Conservation (phyloP, 2,888 invertebrate species). For the Mycalesis mineus region DNA sequence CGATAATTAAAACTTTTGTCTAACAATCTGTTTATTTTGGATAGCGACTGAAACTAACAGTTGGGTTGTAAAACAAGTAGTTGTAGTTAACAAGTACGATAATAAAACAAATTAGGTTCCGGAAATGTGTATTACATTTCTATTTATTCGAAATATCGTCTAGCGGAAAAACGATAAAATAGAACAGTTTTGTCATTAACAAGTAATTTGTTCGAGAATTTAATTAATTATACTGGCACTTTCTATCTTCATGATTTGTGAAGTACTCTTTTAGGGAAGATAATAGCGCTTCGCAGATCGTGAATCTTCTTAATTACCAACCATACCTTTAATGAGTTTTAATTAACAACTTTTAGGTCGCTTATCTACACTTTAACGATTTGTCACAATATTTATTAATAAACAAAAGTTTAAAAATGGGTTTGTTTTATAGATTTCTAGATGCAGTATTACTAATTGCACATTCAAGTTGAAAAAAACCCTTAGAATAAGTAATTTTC, state of each 20-base stretch:
- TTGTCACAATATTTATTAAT: background rate
- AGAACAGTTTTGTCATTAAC: background rate
- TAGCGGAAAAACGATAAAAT: background rate
- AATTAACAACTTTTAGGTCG: conserved; percentile 69
- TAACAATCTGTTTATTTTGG: no score
- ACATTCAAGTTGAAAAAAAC: no score
- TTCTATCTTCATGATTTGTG: conserved; percentile 61
- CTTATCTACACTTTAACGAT: conserved; percentile 24
- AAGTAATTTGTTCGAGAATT: conserved; percentile 1
- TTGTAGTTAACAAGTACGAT: background rate
- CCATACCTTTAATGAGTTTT: conserved; percentile 66
- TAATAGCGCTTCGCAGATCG: conserved; percentile 66
- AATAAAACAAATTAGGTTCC: background rate
- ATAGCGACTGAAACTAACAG: no score
- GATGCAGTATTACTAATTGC: no score
- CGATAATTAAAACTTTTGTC: no score
- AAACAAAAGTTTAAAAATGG: no score
- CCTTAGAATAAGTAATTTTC: no score
- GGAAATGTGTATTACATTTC: background rate
- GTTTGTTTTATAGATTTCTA: no score
- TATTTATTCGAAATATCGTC: background rate
- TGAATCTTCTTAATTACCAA: conserved; percentile 75
- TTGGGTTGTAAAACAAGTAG: no score
- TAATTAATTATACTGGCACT: conserved; percentile 40
- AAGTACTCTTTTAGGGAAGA: conserved; percentile 57